These are phyloP conservation scores for Zosterops pallidus DNA, from an alignment of 2,113 vertebrate species.

Conservation along the genomic window DNA sequence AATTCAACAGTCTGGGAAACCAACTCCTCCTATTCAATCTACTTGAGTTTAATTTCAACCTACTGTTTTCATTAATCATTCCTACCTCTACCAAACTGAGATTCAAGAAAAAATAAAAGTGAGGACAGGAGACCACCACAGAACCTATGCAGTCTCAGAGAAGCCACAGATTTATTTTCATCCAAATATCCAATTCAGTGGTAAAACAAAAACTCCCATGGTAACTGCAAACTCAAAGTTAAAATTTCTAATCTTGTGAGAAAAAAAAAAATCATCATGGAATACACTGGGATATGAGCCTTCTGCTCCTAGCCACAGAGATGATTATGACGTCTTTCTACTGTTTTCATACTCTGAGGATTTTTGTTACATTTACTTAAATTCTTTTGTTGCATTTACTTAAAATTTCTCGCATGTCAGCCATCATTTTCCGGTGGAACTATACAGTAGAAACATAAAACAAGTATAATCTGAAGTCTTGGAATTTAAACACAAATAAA, in stretches of 20 bases:
- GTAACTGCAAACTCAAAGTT: not conserved
- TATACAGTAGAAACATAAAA: not conserved
- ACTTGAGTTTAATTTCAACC: not conserved
- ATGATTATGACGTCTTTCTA: not conserved
- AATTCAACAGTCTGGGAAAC: not conserved
- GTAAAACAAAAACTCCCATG: not conserved
- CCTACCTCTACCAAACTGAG: not conserved
- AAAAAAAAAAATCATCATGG: too few relatives aligned
- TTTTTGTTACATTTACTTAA: not conserved
- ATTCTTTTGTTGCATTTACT: not conserved
- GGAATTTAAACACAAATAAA: not conserved
- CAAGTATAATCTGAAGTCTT: not conserved
- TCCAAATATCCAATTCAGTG: not conserved
- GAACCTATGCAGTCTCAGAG: not conserved
- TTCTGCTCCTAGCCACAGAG: not conserved
- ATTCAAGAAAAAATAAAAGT: not conserved
- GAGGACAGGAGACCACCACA: not conserved
- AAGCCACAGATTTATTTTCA: not conserved
- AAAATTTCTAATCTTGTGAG: not conserved
- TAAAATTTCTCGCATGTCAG: not conserved
- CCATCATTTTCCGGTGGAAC: not conserved
- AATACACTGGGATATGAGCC: not conserved
- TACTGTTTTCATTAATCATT: not conserved
- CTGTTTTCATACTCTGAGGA: not conserved
- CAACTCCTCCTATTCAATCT: not conserved